Evolutionary conservation across 1,140 invertebrate species (phyloP), one percentile per base, ranked within the genome.

Genomic region (Leptestheria dahalacensis): DNA sequence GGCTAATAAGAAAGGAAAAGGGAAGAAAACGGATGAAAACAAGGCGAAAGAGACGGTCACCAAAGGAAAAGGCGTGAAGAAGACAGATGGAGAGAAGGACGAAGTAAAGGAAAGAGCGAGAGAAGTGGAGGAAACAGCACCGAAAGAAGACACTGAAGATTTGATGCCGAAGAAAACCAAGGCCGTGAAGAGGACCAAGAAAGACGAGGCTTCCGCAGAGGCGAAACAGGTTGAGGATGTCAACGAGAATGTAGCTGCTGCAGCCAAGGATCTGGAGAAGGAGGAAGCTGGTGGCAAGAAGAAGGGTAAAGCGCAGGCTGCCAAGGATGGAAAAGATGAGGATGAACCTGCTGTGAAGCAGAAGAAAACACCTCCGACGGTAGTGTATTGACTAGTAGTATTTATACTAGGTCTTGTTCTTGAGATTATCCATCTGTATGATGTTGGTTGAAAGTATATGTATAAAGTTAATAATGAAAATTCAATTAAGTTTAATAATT

Each of bases 1-100:
- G n/a, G n/a, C n/a, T n/a, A n/a, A n/a, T n/a, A 20, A 29, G 56
- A 52, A 60, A 33, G 59, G 4, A 6, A 46, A 55, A 29, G 29
- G 46, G 18, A 11, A 48, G 18, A 48, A 52, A 24, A 1, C 57
- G 15, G 33, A 11, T 15, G 54, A 49, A n/a, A 57, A 57, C 1
- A 3, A 57, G n/a, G 12, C 3, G 49, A n/a, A 24, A 2, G n/a
- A 57, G 29, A 41, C 57, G 11, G 23, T 20, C 11, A 2, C 9
- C 12, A 18, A n/a, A 57, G 15, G 18, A 18, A 20, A 52, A 55
- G 53, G 53, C 12, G 33, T 11, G n/a, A 24, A 55, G 28, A 55
- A 55, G 23, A 55, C 46, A 23, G n/a, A 26, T 47, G 46, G 11
- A 47, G 11, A 11, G 0, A 47, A 55, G 49, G 20, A 20, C 18